Conservation (phyloP, 2,797 vertebrate species). For the Novumbra hubbsi region DNA sequence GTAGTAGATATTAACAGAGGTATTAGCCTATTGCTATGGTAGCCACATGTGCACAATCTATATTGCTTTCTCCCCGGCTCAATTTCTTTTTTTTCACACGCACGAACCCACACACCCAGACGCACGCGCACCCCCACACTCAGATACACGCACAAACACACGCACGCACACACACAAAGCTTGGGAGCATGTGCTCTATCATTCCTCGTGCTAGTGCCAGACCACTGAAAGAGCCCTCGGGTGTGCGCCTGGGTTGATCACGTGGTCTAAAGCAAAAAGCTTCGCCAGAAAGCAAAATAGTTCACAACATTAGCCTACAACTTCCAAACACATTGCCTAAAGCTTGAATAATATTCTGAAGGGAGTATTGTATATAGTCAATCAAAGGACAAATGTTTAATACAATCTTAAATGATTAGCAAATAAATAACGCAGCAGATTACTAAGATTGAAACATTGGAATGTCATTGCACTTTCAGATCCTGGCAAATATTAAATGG, state of each 20-base stretch:
- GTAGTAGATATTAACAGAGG: not conserved
- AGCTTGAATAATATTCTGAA: not conserved
- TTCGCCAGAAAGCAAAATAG: not conserved
- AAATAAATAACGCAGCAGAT: not conserved
- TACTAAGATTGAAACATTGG: not conserved
- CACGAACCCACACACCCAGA: slow-evolving; percentile 13
- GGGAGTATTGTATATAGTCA: not conserved
- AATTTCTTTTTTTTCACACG: not conserved
- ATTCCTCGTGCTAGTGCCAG: slow-evolving; percentile 26
- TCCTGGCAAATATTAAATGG: not conserved
- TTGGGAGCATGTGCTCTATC: slow-evolving; percentile 29
- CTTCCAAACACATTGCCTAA: not conserved
- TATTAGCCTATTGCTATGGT: not conserved
- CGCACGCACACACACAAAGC: not conserved
- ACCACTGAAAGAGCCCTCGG: slow-evolving; percentile 36
- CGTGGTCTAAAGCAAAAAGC: slow-evolving; percentile 46
- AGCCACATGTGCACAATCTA: not conserved
- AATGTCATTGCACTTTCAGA: not conserved
- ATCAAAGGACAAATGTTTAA: not conserved
- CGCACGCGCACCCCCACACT: slow-evolving; percentile 20
- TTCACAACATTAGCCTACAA: not conserved
- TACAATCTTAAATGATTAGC: not conserved
- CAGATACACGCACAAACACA: slow-evolving; percentile 9
- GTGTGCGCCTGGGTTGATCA: slow-evolving; percentile 38
- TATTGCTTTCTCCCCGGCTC: slow-evolving; percentile 10